Percentiles rank a stretch among this genome's conserved stretches.
phyloP scores from a whole-genome alignment of 2,797 vertebrate species.

The Notolabrus celidotus region DNA sequence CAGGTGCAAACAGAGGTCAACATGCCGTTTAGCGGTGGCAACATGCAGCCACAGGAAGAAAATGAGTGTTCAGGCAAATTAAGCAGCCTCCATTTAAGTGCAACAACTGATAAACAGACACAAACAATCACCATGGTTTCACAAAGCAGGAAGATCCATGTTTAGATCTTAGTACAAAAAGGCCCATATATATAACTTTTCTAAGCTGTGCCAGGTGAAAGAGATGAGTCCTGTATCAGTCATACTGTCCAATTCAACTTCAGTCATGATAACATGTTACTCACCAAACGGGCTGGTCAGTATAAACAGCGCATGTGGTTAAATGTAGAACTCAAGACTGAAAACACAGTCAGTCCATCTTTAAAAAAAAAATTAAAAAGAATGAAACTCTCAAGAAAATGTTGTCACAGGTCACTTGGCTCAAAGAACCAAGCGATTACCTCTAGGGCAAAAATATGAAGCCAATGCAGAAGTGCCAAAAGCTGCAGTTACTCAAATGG shows the following conservation, averaged over 20 bases:
- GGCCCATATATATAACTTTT: conserved; percentile 19
- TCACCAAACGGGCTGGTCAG: background rate
- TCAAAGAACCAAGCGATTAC: too few relatives aligned
- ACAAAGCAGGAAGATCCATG: conserved; percentile 19
- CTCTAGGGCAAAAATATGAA: too few relatives aligned
- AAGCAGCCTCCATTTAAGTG: conserved; percentile 46
- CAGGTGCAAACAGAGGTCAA: conserved; percentile 77
- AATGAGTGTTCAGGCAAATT: conserved; percentile 53
- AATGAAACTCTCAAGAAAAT: too few relatives aligned
- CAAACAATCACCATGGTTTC: conserved; percentile 52
- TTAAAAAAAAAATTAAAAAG: too few relatives aligned
- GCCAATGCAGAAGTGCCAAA: too few relatives aligned
- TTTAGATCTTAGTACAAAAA: background rate
- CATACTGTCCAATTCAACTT: background rate
- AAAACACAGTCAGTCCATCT: too few relatives aligned
- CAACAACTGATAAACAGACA: conserved; percentile 50
- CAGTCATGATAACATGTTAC: background rate
- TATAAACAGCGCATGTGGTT: background rate
- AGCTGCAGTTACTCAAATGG: too few relatives aligned
- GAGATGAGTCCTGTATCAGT: background rate
- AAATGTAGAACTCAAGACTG: too few relatives aligned
- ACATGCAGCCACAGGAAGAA: conserved; percentile 60
- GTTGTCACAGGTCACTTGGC: too few relatives aligned
- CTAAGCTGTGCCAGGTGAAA: background rate
- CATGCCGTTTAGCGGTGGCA: conserved; percentile 54